phyloP scores from a whole-genome alignment of 2,113 vertebrate genomes.

The Dolichotis patagonum region DNA sequence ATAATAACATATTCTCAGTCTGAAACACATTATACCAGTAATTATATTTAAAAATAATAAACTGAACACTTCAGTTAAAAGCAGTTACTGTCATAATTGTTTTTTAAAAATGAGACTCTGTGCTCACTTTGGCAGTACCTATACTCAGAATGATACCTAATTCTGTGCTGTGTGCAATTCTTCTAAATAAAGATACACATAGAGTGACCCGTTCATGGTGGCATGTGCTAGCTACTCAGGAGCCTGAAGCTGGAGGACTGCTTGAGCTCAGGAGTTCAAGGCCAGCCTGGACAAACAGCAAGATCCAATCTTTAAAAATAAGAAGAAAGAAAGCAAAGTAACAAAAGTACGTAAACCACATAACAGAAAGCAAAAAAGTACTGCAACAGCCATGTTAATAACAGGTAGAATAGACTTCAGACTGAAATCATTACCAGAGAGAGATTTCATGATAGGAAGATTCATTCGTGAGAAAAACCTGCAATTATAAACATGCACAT shows the following conservation, averaged over 20 bases:
- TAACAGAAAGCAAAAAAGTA: background rate
- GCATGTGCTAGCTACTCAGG: background rate
- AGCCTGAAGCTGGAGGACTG: background rate
- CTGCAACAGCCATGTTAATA: background rate
- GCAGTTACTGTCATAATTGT: background rate
- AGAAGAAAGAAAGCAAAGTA: background rate
- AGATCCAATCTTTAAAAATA: background rate
- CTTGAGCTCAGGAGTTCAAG: background rate
- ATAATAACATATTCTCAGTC: background rate
- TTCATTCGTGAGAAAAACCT: background rate
- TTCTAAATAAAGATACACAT: background rate
- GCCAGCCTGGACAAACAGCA: background rate
- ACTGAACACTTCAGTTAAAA: background rate
- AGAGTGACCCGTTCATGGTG: background rate
- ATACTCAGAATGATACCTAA: background rate
- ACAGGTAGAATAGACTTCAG: background rate
- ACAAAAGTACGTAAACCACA: background rate
- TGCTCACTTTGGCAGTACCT: too few relatives aligned
- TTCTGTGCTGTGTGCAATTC: background rate
- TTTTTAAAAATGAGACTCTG: background rate
- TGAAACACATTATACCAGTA: background rate
- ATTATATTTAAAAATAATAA: background rate
- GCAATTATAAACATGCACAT: background rate
- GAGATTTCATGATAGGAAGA: background rate
- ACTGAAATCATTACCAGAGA: background rate